These are phyloP conservation scores for Idaea dimidiata DNA, from an alignment of 2,888 invertebrate genomes.

Conservation along the genomic window DNA sequence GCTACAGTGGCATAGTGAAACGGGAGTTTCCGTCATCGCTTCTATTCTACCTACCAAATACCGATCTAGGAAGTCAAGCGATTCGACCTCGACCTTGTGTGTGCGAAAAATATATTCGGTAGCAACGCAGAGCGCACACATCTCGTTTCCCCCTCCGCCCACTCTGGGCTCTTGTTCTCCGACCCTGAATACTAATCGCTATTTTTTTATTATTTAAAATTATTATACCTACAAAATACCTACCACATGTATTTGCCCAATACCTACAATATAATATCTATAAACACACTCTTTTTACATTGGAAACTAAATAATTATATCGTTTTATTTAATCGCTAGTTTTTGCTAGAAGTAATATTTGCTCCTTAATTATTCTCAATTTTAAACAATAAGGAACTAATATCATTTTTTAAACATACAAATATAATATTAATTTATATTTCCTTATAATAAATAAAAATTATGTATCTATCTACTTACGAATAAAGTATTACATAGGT, in stretches of 20 bases:
- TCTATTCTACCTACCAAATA: conserved; percentile 41
- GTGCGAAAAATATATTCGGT: conserved; percentile 73
- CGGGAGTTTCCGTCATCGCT: conserved; percentile 29
- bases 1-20: conserved; percentile 34
- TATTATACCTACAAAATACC: background rate
- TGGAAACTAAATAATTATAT: background rate
- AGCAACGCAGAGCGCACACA: conserved; percentile 42
- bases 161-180: conserved; percentile 21
- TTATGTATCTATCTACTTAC: too few species aligned
- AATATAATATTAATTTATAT: too few species aligned
- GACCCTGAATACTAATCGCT: conserved; percentile 5
- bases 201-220: background rate
- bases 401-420: too few species aligned
- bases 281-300: background rate
- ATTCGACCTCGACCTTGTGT: conserved; percentile 74
- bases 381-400: too few species aligned
- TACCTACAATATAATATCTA: background rate
- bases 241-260: background rate
- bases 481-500: too few species aligned
- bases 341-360: background rate
- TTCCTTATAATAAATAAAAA: too few species aligned
- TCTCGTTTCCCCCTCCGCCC: conserved; percentile 33
- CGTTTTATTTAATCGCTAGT: background rate
- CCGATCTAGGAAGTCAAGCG: conserved; percentile 76
- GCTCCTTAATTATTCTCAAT: too few species aligned